Conservation (phyloP, 1,140 invertebrate species). For the Wasmannia auropunctata region DNA sequence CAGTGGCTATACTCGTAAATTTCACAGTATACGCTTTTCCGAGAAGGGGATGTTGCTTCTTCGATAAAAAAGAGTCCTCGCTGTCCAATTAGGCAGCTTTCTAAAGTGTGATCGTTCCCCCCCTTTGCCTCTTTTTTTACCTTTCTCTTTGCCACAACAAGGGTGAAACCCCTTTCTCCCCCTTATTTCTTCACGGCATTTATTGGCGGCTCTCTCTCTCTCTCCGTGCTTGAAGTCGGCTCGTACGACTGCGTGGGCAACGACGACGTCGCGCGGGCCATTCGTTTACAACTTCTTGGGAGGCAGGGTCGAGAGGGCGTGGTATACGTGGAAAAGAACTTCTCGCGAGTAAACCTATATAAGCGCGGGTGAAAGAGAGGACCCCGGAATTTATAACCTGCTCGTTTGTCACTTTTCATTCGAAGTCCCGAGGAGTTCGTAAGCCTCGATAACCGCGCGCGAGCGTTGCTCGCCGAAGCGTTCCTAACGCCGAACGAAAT, state of each 20-base stretch:
- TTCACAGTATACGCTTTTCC: not conserved
- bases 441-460: constrained; percentile 9
- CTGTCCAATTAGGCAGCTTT: constrained; percentile 62
- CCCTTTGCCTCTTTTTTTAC: not conserved
- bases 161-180: constrained; percentile 9
- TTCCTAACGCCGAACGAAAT: constrained; percentile 19
- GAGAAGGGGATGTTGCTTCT: not conserved
- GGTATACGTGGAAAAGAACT: constrained; percentile 61
- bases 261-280: constrained; percentile 11
- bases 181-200: constrained; percentile 65
- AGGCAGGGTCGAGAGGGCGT: constrained; percentile 66
- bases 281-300: constrained; percentile 58
- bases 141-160: not conserved
- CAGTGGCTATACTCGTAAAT: constrained; percentile 65
- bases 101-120: not conserved
- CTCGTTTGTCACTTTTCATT: constrained; percentile 77
- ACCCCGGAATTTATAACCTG: constrained; percentile 79
- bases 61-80: constrained; percentile 37
- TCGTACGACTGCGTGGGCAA: constrained; percentile 47
- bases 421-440: not conserved
- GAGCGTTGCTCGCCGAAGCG: constrained; percentile 2
- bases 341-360: constrained; percentile 71
- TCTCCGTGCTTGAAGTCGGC: constrained; percentile 37
- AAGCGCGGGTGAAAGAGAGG: constrained; percentile 56
- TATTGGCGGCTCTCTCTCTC: constrained; percentile 54